Conservation (phyloP, 2,888 invertebrate genomes). For the Thymelicus sylvestris region DNA sequence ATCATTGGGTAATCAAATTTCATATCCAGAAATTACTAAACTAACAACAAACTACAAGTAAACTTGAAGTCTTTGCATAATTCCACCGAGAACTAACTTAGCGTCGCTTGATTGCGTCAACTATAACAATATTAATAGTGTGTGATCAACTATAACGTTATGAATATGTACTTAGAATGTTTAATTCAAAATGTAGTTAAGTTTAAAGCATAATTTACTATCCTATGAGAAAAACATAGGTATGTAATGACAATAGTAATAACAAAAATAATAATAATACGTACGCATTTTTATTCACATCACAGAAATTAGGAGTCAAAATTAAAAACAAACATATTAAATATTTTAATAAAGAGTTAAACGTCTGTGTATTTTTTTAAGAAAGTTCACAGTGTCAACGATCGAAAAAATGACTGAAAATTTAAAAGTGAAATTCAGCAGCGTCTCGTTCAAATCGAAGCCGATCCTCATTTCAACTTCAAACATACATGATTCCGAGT, state of each 20-base stretch:
- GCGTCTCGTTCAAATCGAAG: conserved; percentile 48
- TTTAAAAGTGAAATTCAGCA: conserved; percentile 43
- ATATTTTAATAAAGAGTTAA: background rate
- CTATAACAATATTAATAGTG: background rate
- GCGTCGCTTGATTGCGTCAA: conserved; percentile 24
- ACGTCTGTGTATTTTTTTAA: background rate
- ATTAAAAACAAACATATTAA: no score
- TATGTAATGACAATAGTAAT: no score
- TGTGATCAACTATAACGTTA: background rate
- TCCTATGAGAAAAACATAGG: no score
- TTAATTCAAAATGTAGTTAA: background rate
- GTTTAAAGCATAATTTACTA: no score
- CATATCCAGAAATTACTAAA: conserved; percentile 25
- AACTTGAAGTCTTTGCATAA: conserved; percentile 6
- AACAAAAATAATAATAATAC: no score
- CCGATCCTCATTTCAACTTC: conserved; percentile 55
- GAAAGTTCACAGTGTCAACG: conserved; percentile 1
- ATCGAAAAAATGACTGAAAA: conserved; percentile 34
- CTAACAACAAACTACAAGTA: conserved; percentile 15
- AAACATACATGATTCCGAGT: conserved; percentile 68
- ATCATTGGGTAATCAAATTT: conserved; percentile 35
- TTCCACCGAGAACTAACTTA: conserved; percentile 10
- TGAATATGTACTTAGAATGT: background rate
- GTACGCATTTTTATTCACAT: no score
- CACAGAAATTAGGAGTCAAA: no score